Base-by-base conservation (phyloP, 2,113 vertebrate genomes). In the Notiomystis cincta region DNA sequence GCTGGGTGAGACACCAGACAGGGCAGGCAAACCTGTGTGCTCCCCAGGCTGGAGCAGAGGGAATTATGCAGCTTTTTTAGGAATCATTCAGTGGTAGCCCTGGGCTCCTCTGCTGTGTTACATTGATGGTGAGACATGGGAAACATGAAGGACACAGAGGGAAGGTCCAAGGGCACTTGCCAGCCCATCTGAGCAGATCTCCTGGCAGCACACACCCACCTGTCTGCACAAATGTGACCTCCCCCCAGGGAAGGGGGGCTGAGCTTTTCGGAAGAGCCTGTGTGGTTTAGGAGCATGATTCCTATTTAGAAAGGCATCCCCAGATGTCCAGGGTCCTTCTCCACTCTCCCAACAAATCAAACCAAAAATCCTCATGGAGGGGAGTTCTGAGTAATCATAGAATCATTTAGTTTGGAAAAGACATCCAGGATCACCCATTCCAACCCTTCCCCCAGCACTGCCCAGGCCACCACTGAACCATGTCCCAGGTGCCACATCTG, bases 211-310 rank as follows among this genome's bases (percentile, higher is more conserved):
- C 48, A 51, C 38, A 19, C 16, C 48, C 62, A 72, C 61, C 70
- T 61, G 17, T 31, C 62, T 31, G 42, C 5, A 38, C 58, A n/a
- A 44, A n/a, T 1, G 2, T 0, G 3, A 28, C 2, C 11, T 31
- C 27, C 2, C 12, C 31, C 25, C 25, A 8, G 15, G 35, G 25
- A 17, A 44, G 33, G 17, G 40, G 28, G 30, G 11, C 25, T 20
- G 33, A 75, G 66, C 3, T 0, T 25, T 77, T 40, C 2, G 3
- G 45, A 61, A 60, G 9, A 54, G 51, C 47, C 60, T 8, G 20
- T 12, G 47, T 16, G 47, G 14, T 61, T 80, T 28, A 50, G 60
- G 60, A 61, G 45, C 51, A 51, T 3, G 0, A 62, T 30, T 44
- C 65, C 62, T 28, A 6, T 31, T 12, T 9, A 38, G 56, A 51